These are phyloP conservation scores for Ophion ellenae DNA, from an alignment of 2,888 invertebrate species.

Conservation along the genomic window DNA sequence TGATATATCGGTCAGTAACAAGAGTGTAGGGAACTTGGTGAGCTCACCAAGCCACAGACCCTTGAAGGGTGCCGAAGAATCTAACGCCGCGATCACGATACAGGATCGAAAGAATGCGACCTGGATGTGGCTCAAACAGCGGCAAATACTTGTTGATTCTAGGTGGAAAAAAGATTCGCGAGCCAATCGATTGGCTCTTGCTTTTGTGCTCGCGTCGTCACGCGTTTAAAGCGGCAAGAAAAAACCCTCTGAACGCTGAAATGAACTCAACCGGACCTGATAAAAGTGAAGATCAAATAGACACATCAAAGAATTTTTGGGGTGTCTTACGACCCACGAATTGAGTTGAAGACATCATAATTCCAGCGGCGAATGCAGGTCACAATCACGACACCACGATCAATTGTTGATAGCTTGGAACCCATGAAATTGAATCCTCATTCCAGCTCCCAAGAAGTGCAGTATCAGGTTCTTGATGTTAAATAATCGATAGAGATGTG, in stretches of 20 bases:
- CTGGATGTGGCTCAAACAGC: conserved; percentile 6
- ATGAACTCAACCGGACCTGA: neutral
- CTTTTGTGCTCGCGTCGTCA: conserved; percentile 12
- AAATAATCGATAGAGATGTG: too few relatives aligned
- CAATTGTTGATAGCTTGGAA: neutral
- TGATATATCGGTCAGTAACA: conserved; percentile 74
- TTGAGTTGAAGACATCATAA: neutral
- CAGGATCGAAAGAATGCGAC: conserved; percentile 9
- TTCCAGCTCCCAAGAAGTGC: too few relatives aligned
- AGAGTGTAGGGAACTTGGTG: conserved; percentile 31
- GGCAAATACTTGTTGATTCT: conserved; percentile 80
- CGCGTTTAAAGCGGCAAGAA: neutral
- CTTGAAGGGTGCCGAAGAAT: conserved; percentile 46
- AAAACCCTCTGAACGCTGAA: neutral
- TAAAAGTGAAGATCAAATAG: neutral
- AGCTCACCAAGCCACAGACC: conserved; percentile 23
- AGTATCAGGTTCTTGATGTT: too few relatives aligned
- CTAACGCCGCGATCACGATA: conserved; percentile 18
- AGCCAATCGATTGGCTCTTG: conserved; percentile 55
- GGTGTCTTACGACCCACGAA: neutral
- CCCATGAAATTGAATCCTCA: neutral
- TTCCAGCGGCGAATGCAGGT: neutral
- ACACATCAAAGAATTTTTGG: neutral
- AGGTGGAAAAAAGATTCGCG: conserved; percentile 30
- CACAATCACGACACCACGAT: neutral